Percentiles rank a stretch among this genome's conserved stretches.
phyloP scores from a whole-genome alignment of 1,140 invertebrate species.

The Drosophila tsacasi region DNA sequence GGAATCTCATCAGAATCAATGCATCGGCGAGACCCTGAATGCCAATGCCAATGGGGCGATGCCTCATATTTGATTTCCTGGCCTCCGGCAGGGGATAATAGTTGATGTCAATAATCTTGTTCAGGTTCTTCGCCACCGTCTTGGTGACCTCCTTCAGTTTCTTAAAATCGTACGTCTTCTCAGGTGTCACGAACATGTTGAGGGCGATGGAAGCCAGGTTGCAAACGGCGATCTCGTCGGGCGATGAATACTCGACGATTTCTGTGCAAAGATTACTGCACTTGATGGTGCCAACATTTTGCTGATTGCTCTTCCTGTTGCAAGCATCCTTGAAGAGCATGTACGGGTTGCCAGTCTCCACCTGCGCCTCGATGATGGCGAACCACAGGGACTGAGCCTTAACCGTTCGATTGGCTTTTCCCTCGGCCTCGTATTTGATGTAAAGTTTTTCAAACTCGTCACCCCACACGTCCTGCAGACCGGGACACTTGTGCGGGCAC shows the following conservation, averaged over 20 bases:
- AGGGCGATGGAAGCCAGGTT: constrained; percentile 99
- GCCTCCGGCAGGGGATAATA: constrained; percentile 97
- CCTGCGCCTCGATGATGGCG: constrained; percentile 97
- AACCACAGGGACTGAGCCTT: constrained; percentile 96
- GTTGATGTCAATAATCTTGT: constrained; percentile 99
- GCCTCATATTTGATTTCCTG: constrained; percentile 94
- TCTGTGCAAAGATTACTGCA: constrained; percentile 99
- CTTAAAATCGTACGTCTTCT: constrained; percentile 94
- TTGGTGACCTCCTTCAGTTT: constrained; percentile 96
- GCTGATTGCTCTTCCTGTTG: constrained; percentile 98
- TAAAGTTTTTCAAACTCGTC: constrained; percentile 97
- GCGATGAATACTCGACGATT: constrained; percentile 96
- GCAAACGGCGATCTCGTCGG: constrained; percentile 98
- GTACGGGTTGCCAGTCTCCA: constrained; percentile 99
- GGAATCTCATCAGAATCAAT: constrained; percentile 97
- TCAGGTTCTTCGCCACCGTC: constrained; percentile 96
- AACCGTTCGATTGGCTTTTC: constrained; percentile 91
- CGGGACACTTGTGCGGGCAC: constrained; percentile 98
- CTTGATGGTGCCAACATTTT: constrained; percentile 99
- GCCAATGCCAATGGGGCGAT: constrained; percentile 98
- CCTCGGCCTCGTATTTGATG: constrained; percentile 94
- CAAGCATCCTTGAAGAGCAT: constrained; percentile 99
- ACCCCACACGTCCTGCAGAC: constrained; percentile 96
- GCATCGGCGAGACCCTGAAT: constrained; percentile 98
- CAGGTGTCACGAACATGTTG: constrained; percentile 96